Evolutionary conservation across 1,140 invertebrate genomes (phyloP).

Genomic region (Ptiloglossa arizonensis): DNA sequence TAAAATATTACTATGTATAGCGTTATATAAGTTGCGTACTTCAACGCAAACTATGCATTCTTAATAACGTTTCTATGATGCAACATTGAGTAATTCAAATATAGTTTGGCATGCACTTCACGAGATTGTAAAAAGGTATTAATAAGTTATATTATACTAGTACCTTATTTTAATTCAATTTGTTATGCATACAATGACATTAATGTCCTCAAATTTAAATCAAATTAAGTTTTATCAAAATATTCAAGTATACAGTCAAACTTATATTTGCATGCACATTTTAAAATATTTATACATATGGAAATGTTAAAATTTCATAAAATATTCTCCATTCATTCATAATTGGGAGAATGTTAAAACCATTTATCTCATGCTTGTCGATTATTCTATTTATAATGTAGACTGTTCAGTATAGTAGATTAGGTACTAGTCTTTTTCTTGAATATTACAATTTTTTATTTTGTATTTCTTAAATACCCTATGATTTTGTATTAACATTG

Average conservation of each 20-base stretch:
- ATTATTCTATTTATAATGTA: slow-evolving; percentile 42
- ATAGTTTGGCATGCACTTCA: slow-evolving; percentile 46
- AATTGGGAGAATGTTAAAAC: slow-evolving; percentile 24
- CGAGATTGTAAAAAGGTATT: slow-evolving; percentile 17
- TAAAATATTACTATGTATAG: neutral
- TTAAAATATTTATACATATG: slow-evolving; percentile 23
- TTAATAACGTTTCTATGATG: slow-evolving; percentile 4
- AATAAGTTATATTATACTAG: slow-evolving; percentile 35
- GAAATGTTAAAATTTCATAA: slow-evolving; percentile 7
- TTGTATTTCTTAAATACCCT: slow-evolving; percentile 31
- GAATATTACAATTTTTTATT: slow-evolving; percentile 30
- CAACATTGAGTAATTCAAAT: neutral
- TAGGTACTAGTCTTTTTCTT: slow-evolving; percentile 59
- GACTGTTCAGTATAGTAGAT: slow-evolving; percentile 55
- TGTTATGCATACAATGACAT: neutral
- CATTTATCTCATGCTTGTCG: slow-evolving; percentile 46
- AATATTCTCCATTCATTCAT: slow-evolving; percentile 28
- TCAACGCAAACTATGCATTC: neutral
- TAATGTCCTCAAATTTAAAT: neutral
- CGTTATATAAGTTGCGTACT: neutral
- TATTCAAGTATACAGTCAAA: neutral
- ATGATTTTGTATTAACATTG: slow-evolving; percentile 48
- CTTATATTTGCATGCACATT: slow-evolving; percentile 49
- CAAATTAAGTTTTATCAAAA: neutral
- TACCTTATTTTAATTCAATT: slow-evolving; percentile 39